Conservation (phyloP, 2,797 vertebrate genomes). For the Stomatorhinus walkeri region DNA sequence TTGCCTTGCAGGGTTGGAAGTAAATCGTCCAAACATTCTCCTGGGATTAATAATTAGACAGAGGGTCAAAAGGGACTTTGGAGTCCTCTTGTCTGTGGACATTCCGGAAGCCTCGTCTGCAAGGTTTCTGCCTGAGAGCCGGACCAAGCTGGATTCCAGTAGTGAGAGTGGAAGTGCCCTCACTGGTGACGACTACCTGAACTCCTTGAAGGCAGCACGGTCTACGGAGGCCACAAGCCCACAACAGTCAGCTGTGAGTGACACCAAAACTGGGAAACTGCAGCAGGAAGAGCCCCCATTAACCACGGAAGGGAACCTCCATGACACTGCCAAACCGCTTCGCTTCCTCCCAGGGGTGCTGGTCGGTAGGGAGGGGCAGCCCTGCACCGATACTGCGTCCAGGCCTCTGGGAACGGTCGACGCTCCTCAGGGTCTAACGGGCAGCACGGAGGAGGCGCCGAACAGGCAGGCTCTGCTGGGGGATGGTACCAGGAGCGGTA, state of each 20-base stretch:
- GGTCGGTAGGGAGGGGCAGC: conserved; percentile 81
- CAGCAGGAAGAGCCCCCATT: conserved; percentile 52
- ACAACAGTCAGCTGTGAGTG: conserved; percentile 57
- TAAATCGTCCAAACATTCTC: conserved; percentile 86
- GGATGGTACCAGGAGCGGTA: conserved; percentile 41
- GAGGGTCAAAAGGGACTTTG: conserved; percentile 77
- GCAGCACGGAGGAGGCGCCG: conserved; percentile 47
- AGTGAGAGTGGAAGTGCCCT: conserved; percentile 53
- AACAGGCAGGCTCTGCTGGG: conserved; percentile 47
- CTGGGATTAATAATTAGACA: conserved; percentile 93
- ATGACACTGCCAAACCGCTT: conserved; percentile 77
- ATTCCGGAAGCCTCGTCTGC: conserved; percentile 53
- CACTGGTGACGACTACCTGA: conserved; percentile 81
- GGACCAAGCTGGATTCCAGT: conserved; percentile 61
- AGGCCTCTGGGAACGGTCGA: conserved; percentile 62
- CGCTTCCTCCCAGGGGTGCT: conserved; percentile 93
- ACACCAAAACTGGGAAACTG: conserved; percentile 44
- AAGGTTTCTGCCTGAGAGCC: conserved; percentile 71
- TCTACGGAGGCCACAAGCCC: conserved; percentile 75
- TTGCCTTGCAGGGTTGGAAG: conserved; percentile 78
- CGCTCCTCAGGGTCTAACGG: conserved; percentile 63
- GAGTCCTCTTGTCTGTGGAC: conserved; percentile 61
- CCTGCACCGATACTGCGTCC: conserved; percentile 70
- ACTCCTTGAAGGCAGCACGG: conserved; percentile 67
- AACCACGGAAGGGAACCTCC: conserved; percentile 60